A percentile compares a stretch with the other conserved stretches of the same genome.
These are phyloP conservation scores for Fulmarus glacialis DNA, from an alignment of 2,113 vertebrate species.

Conservation along the genomic window DNA sequence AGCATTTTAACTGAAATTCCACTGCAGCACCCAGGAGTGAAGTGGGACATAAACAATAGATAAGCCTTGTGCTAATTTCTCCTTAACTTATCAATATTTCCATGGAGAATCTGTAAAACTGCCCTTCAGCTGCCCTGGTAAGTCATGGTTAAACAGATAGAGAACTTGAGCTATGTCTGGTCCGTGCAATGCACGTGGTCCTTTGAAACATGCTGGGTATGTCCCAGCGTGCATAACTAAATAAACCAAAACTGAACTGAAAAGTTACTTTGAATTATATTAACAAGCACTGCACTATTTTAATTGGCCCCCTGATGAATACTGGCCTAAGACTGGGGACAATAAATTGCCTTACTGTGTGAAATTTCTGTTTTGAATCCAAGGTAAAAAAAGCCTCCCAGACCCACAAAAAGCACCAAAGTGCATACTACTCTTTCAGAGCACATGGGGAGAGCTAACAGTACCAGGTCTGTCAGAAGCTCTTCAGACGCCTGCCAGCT, in stretches of 20 bases:
- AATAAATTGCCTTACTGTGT: background rate
- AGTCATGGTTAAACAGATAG: background rate
- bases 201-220: background rate
- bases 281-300: constrained; percentile 15
- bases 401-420: no score
- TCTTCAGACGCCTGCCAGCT: background rate
- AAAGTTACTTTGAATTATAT: background rate
- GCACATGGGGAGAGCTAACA: background rate
- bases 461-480: background rate
- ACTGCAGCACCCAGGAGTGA: background rate
- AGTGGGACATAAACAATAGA: background rate
- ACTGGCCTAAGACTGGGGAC: background rate
- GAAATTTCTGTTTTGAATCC: background rate
- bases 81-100: background rate
- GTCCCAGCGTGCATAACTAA: background rate
- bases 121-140: background rate
- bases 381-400: background rate
- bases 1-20: background rate
- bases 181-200: accelerated
- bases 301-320: constrained; percentile 42
- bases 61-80: background rate
- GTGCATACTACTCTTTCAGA: no score
- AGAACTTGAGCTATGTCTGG: accelerated
- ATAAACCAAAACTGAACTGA: background rate
- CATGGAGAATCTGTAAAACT: background rate